These are phyloP conservation scores for Isaurus tuberculatus DNA, from an alignment of 92 coral and sea anemone species.

Conservation along the genomic window DNA sequence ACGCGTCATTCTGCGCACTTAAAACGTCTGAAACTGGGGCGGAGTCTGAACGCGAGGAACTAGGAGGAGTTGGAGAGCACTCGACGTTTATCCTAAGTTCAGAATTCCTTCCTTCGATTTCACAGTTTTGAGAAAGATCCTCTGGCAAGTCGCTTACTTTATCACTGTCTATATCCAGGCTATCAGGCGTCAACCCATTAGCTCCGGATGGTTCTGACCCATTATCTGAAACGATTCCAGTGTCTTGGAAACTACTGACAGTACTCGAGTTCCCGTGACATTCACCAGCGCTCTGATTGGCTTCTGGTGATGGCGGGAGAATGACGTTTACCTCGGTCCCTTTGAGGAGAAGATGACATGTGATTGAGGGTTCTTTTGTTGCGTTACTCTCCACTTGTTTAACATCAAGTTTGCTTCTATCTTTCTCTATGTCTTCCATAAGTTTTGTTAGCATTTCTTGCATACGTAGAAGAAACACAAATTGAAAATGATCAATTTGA, in stretches of 20 bases:
- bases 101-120: conserved; percentile 25
- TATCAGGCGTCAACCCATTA: conserved; percentile 43
- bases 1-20: background rate
- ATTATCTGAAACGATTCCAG: conserved; percentile 72
- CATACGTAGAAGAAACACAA: conserved; percentile 85
- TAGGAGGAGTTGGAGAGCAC: conserved; percentile 11
- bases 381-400: conserved; percentile 17
- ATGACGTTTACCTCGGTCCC: conserved; percentile 77
- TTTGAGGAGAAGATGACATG: conserved; percentile 78
- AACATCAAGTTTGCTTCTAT: conserved; percentile 44
- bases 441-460: conserved; percentile 86
- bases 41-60: conserved; percentile 43
- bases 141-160: conserved; percentile 37
- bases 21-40: conserved; percentile 50
- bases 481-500: conserved; percentile 92
- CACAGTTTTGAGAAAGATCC: conserved; percentile 14
- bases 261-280: conserved; percentile 70
- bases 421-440: conserved; percentile 73
- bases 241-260: conserved; percentile 76
- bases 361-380: conserved; percentile 52
- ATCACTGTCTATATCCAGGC: conserved; percentile 34
- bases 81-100: conserved; percentile 22
- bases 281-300: conserved; percentile 44
- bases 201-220: conserved; percentile 63
- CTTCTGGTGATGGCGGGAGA: conserved; percentile 87